Conservation (phyloP, 2,888 invertebrate genomes). For the Anodontia alba region DNA sequence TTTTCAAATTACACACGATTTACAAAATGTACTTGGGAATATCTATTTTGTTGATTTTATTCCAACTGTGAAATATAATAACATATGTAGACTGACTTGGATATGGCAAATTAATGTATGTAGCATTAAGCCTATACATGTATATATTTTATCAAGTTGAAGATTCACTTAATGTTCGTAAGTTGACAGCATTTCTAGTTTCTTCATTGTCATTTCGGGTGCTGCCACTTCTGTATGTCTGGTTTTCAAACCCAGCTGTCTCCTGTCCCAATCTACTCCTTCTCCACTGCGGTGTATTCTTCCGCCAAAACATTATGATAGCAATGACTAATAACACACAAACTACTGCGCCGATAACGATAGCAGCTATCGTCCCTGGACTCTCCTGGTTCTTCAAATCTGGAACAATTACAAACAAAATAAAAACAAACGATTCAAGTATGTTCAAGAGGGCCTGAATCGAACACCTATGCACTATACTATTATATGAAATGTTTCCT, state of each 20-base stretch:
- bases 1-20: no score
- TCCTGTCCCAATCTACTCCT: conserved; percentile 16
- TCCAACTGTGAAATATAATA: no score
- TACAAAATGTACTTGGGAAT: no score
- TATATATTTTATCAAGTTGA: not conserved
- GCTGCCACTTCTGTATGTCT: conserved; percentile 28
- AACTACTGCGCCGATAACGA: conserved; percentile 48
- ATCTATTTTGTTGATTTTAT: no score
- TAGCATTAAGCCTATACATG: no score
- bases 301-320: conserved; percentile 36
- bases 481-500: no score
- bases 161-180: conserved; percentile 40
- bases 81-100: no score
- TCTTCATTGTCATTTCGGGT: conserved; percentile 13
- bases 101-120: no score
- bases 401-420: no score
- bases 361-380: conserved; percentile 54
- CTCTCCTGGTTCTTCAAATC: conserved; percentile 24
- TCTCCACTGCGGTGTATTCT: not conserved
- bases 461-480: no score
- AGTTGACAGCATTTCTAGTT: conserved; percentile 16
- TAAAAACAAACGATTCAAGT: no score
- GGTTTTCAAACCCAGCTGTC: conserved; percentile 34
- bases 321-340: conserved; percentile 26
- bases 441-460: no score